A percentile compares a stretch with the other conserved stretches of the same genome.
Conservation (phyloP, 35 echinoderm and acorn worm genomes). For the Apostichopus californicus region DNA sequence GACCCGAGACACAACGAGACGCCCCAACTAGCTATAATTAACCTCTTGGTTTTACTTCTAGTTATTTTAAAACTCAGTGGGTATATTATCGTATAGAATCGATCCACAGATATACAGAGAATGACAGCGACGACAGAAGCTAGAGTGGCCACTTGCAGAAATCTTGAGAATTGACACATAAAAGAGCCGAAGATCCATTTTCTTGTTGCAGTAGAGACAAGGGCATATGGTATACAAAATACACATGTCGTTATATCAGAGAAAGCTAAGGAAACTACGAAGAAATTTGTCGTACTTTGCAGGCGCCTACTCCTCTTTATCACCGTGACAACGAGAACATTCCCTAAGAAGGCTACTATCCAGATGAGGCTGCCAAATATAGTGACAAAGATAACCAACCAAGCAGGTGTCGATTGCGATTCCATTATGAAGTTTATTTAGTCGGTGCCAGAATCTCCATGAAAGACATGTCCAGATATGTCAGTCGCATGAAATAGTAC, state of each 20-base stretch:
- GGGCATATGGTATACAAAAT: slow-evolving; percentile 83
- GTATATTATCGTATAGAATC: slow-evolving; percentile 96
- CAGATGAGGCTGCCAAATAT: slow-evolving; percentile 9
- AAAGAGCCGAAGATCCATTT: slow-evolving; percentile 56
- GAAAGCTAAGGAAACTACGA: slow-evolving; percentile 89
- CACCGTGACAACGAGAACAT: slow-evolving; percentile 72
- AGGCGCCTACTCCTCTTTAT: slow-evolving; percentile 77
- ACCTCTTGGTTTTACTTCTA: slow-evolving; percentile 82
- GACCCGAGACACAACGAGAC: slow-evolving; percentile 64
- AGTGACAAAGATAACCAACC: background rate
- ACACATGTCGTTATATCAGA: slow-evolving; percentile 75
- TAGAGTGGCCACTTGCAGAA: slow-evolving; percentile 75
- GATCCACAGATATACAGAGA: slow-evolving; percentile 80
- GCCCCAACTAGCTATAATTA: slow-evolving; percentile 81
- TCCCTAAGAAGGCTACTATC: slow-evolving; percentile 61
- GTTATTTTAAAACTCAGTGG: slow-evolving; percentile 98
- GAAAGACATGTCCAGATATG: no score
- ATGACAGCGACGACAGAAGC: slow-evolving; percentile 75
- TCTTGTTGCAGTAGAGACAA: slow-evolving; percentile 52
- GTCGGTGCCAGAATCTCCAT: no score
- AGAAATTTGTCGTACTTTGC: slow-evolving; percentile 97
- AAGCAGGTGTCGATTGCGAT: background rate
- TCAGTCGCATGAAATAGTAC: no score
- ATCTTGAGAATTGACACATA: slow-evolving; percentile 80
- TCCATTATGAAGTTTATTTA: background rate